Evolutionary conservation across 2,113 vertebrate genomes (phyloP).

Genomic region (Dasypus novemcinctus): DNA sequence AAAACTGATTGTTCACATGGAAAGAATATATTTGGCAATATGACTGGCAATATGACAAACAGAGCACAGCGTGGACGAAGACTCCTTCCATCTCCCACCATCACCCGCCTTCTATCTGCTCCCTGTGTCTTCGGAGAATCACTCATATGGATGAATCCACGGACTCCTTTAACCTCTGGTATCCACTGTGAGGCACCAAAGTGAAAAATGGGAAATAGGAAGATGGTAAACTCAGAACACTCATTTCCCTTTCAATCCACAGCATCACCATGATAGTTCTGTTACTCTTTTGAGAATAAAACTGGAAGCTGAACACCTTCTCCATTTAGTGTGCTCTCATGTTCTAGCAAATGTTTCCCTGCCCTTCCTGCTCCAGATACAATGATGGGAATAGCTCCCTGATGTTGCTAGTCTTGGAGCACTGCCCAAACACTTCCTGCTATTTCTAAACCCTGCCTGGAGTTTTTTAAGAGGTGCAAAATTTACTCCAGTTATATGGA

Average conservation of each 20-base stretch:
- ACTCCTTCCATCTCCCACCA: fast-evolving
- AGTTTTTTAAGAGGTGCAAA: neutral
- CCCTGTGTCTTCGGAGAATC: neutral
- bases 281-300: too few species aligned
- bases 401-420: neutral
- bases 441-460: neutral
- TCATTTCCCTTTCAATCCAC: neutral
- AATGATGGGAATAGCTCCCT: neutral
- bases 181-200: neutral
- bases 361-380: neutral
- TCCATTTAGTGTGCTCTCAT: neutral
- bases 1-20: neutral
- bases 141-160: too few species aligned
- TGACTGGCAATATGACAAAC: neutral
- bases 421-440: neutral
- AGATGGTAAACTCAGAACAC: too few species aligned
- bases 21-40: neutral
- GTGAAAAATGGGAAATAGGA: neutral
- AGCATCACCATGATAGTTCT: too few species aligned
- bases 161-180: too few species aligned
- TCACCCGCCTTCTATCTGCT: too few species aligned
- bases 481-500: neutral
- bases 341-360: fast-evolving
- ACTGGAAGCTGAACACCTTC: neutral
- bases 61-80: neutral